phyloP scores from a whole-genome alignment of 2,113 vertebrate species.

The Gadus macrocephalus region DNA sequence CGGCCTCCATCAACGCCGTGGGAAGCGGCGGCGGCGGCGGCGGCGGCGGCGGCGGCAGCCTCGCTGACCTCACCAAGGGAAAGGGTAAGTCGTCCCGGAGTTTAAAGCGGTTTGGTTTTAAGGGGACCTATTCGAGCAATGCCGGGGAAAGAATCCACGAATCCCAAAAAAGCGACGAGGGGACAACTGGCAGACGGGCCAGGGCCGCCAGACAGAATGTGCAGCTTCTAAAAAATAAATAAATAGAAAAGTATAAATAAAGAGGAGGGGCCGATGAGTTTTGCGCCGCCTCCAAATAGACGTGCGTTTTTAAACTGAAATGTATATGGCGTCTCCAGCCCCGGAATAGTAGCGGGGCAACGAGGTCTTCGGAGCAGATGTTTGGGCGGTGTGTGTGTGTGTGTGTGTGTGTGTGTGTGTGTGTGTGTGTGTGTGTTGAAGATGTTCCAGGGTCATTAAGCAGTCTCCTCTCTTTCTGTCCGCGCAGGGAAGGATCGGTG shows the following conservation, averaged over 20 bases:
- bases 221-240: conserved; percentile 51
- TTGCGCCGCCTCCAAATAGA: conserved; percentile 53
- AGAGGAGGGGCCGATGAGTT: conserved; percentile 28
- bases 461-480: conserved; percentile 50
- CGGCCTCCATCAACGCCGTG: conserved; percentile 72
- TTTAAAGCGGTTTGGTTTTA: conserved; percentile 3
- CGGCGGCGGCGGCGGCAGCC: conserved; percentile 9
- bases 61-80: conserved; percentile 8
- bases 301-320: conserved; percentile 58
- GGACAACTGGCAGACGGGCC: conserved; percentile 57
- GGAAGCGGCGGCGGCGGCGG: conserved; percentile 11
- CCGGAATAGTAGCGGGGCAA: conserved; percentile 65
- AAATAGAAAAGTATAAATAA: not conserved
- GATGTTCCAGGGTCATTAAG: conserved; percentile 47
- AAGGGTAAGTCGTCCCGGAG: conserved; percentile 61
- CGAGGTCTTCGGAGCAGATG: conserved; percentile 48
- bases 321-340: conserved; percentile 58
- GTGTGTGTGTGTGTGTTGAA: conserved; percentile 27
- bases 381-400: conserved; percentile 35
- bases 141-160: conserved; percentile 6
- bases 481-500: conserved; percentile 66
- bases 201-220: conserved; percentile 60
- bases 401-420: conserved; percentile 34
- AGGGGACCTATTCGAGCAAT: conserved; percentile 5
- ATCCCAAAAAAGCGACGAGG: conserved; percentile 31